A percentile compares a stretch with the other conserved stretches of the same genome.
These are phyloP conservation scores for Chalcosyrphus nemorum DNA, from an alignment of 2,888 invertebrate species.

Conservation along the genomic window DNA sequence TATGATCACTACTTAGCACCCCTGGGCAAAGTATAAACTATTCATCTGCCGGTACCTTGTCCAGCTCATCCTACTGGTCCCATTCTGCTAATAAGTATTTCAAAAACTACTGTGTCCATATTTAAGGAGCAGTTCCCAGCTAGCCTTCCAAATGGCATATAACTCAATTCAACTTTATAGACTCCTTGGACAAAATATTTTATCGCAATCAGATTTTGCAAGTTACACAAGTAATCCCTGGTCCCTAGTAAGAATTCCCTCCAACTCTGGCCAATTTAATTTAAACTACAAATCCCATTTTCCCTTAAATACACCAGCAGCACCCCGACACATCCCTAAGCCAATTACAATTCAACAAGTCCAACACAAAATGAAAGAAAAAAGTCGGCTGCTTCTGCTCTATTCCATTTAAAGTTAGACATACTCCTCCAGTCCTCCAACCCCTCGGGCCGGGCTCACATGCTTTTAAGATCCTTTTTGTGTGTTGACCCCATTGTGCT, in stretches of 20 bases:
- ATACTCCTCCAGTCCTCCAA: not conserved
- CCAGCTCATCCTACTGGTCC: too few species aligned
- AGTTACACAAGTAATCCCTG: slow-evolving; percentile 37
- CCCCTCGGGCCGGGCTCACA: not conserved
- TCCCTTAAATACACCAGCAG: slow-evolving; percentile 20
- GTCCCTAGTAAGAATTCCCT: not conserved
- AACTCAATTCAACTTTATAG: not conserved
- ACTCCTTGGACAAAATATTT: slow-evolving; percentile 5
- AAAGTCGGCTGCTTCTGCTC: slow-evolving; percentile 20
- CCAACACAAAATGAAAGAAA: too few species aligned
- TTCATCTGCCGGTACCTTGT: too few species aligned
- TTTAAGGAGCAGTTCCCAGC: not conserved
- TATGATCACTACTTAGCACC: too few species aligned
- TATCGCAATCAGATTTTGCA: slow-evolving; percentile 28
- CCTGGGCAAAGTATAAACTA: too few species aligned
- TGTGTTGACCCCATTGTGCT: slow-evolving; percentile 50
- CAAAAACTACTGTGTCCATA: not conserved
- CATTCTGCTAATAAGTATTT: too few species aligned
- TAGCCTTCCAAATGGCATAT: not conserved
- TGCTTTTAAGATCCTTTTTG: slow-evolving; percentile 35
- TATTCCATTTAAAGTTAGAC: slow-evolving; percentile 28
- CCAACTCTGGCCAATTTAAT: slow-evolving; percentile 22
- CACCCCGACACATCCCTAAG: slow-evolving; percentile 49
- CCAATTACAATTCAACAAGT: slow-evolving; percentile 71
- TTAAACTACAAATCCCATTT: slow-evolving; percentile 47